Evolutionary conservation across 2,888 invertebrate genomes (phyloP), one percentile per base, ranked within the genome.

Genomic region (Tiliacea citrago): DNA sequence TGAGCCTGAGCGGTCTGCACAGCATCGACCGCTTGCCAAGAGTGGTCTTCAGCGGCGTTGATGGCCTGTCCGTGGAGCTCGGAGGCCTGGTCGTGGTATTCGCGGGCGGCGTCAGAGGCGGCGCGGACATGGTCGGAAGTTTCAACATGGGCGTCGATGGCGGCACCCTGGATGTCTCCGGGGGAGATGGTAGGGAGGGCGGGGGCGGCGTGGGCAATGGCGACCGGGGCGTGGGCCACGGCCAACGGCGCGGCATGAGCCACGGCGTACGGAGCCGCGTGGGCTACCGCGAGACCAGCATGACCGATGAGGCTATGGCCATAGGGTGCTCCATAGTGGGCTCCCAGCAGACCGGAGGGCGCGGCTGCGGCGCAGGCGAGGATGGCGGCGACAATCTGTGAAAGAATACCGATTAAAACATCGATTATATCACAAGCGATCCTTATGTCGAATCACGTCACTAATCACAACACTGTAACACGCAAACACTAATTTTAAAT

Each of bases 301-400:
- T 88, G 86, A 70, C 85, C 90, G 66, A 84, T 75, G 69, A 88
- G 84, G 73, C 91, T 91, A 81, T 92, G 91, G 83, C 88, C 91
- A 81, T 93, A 94, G 88, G 92, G 92, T 65, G 90, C 89, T 82
- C 88, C 91, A 82, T 93, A 94, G 88, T 92, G 92, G 51, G 90
- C 90, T 83, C 91, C 93, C 92, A 94, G 92, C 94, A 94, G 91
- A 84, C 95, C 94, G 66, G 94, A 94, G 66, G 94, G 94, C 75
- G 91, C 94, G 86, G 95, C 95, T 93, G 94, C 94, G 94, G 95
- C 95, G 93, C 93, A 94, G 93, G 93, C 93, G 91, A 93, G 91
- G 92, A 97, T 92, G 94, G 97, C 96, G 94, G 97, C 94, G 90
- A 97, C 96, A 94, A 97, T 97, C 97, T 97, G 95, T 66, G 91